Conservation (phyloP, 1,140 invertebrate species). For the Psilanteris sp. region DNA sequence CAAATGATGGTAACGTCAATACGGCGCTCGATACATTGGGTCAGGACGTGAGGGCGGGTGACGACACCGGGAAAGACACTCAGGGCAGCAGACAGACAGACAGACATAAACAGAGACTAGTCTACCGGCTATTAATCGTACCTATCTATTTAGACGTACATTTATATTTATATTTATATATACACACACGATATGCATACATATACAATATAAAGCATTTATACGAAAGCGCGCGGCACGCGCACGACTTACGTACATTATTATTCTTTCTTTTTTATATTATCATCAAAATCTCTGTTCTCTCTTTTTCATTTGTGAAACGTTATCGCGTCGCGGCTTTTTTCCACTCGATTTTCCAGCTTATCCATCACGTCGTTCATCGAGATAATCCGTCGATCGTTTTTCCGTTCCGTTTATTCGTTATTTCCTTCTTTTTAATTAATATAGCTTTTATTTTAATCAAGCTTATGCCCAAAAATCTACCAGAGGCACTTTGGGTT, state of each 20-base stretch:
- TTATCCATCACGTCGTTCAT: slow-evolving; percentile 28
- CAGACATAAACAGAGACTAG: slow-evolving; percentile 77
- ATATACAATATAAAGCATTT: slow-evolving; percentile 67
- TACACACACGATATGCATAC: slow-evolving; percentile 70
- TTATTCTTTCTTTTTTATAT: slow-evolving; percentile 36
- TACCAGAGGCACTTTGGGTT: slow-evolving; percentile 81
- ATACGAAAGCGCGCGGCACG: slow-evolving; percentile 42
- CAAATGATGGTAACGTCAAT: slow-evolving; percentile 35
- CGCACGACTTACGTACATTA: slow-evolving; percentile 35
- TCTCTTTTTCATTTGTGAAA: slow-evolving; percentile 45
- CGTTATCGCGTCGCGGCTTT: slow-evolving; percentile 44
- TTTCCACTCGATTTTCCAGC: slow-evolving; percentile 20
- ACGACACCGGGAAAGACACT: slow-evolving; percentile 76
- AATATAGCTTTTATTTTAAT: slow-evolving; percentile 74
- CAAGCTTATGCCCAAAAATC: slow-evolving; percentile 80
- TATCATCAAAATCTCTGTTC: slow-evolving; percentile 46
- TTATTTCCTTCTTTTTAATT: slow-evolving; percentile 58
- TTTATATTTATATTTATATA: slow-evolving; percentile 67
- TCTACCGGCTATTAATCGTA: slow-evolving; percentile 75
- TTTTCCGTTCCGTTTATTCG: slow-evolving; percentile 33
- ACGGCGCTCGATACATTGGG: slow-evolving; percentile 28
- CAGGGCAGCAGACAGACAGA: slow-evolving; percentile 75
- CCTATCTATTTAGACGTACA: slow-evolving; percentile 68
- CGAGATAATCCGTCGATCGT: slow-evolving; percentile 35
- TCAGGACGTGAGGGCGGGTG: slow-evolving; percentile 54